phyloP scores from a whole-genome alignment of 2,797 vertebrate genomes.

The Eulemur rubriventer region DNA sequence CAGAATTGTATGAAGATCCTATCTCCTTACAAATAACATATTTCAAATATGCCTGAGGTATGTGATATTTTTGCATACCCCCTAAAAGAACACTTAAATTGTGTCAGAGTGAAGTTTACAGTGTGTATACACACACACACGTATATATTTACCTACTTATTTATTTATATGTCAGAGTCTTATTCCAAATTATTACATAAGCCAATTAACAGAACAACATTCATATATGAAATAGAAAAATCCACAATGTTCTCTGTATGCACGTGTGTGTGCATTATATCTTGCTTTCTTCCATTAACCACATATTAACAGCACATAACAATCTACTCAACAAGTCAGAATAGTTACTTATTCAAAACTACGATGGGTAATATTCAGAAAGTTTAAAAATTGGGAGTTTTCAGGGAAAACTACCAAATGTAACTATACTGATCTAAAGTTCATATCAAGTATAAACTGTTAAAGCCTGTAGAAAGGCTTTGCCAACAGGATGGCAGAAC shows the following conservation, averaged over 20 bases:
- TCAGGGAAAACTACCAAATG: background rate
- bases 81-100: constrained; percentile 4
- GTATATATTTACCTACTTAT: background rate
- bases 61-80: background rate
- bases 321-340: background rate
- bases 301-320: background rate
- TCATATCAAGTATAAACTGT: constrained; percentile 34
- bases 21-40: background rate
- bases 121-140: background rate
- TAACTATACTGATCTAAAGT: background rate
- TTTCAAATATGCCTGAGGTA: constrained; percentile 22
- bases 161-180: background rate
- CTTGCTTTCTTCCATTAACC: background rate
- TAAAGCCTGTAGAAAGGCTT: background rate
- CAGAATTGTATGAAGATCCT: constrained; percentile 34
- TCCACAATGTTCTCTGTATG: background rate
- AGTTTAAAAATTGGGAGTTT: background rate
- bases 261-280: background rate
- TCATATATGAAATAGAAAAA: background rate
- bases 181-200: constrained; percentile 15
- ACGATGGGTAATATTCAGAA: background rate
- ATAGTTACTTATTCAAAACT: background rate
- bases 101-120: background rate
- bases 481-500: constrained; percentile 58
- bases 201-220: background rate